phyloP scores from a whole-genome alignment of 1,140 invertebrate genomes.

The Parapsyche elsis region DNA sequence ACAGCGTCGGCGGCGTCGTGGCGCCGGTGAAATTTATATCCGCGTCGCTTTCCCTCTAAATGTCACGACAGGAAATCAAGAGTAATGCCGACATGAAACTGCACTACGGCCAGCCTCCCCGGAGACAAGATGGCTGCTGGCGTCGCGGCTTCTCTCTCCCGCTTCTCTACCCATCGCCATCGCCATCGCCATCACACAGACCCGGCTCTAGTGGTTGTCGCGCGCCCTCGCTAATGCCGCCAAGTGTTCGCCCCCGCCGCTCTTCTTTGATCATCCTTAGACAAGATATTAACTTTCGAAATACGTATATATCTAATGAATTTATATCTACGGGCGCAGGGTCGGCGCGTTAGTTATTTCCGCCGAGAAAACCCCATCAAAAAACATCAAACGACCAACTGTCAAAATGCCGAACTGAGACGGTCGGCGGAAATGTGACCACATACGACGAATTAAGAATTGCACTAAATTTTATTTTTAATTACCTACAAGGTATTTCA shows the following conservation, averaged over 20 bases:
- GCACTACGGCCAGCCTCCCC: slow-evolving; percentile 60
- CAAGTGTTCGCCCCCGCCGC: not conserved
- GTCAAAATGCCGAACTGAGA: too few species aligned
- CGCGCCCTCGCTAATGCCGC: not conserved
- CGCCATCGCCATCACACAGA: slow-evolving; percentile 5
- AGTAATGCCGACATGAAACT: slow-evolving; percentile 65
- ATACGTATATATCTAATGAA: not conserved
- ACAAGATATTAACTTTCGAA: not conserved
- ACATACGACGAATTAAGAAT: too few species aligned
- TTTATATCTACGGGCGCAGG: too few species aligned
- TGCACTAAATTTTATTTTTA: too few species aligned
- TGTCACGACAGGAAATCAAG: slow-evolving; percentile 63
- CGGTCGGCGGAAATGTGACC: too few species aligned
- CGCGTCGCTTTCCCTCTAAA: slow-evolving; percentile 46
- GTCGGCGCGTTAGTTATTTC: too few species aligned
- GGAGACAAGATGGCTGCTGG: slow-evolving; percentile 59
- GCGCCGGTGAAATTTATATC: slow-evolving; percentile 13
- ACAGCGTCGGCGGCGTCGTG: not conserved
- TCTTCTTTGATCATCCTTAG: not conserved
- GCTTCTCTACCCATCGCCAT: not conserved
- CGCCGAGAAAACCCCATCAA: too few species aligned
- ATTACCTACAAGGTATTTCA: too few species aligned
- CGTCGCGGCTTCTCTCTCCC: not conserved
- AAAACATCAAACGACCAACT: too few species aligned
- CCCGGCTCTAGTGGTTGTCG: not conserved